Percentiles rank a stretch among this genome's conserved stretches.
phyloP scores from a whole-genome alignment of 1,140 invertebrate genomes.

The Leptinotarsa lineolata region DNA sequence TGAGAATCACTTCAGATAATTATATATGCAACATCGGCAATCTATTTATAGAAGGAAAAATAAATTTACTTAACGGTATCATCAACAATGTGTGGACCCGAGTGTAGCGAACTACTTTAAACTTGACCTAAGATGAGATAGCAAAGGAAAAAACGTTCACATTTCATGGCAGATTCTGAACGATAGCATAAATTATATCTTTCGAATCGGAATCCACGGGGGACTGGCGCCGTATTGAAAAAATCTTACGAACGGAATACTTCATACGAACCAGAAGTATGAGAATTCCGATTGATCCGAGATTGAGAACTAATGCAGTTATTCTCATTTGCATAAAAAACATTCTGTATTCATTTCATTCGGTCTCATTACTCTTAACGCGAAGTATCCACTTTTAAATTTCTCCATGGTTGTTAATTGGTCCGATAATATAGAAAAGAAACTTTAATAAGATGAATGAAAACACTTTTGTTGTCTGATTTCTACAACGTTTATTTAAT shows the following conservation, averaged over 20 bases:
- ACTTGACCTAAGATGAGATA: constrained; percentile 5
- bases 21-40: constrained; percentile 3
- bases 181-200: background rate
- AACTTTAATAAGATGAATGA: too few relatives aligned
- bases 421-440: too few relatives aligned
- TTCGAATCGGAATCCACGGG: constrained; percentile 1
- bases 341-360: too few relatives aligned
- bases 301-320: too few relatives aligned
- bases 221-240: background rate
- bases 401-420: too few relatives aligned
- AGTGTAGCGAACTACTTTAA: constrained; percentile 3
- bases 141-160: background rate
- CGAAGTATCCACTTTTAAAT: too few relatives aligned
- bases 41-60: constrained; percentile 1
- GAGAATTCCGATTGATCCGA: too few relatives aligned
- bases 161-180: background rate
- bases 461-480: too few relatives aligned
- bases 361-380: too few relatives aligned
- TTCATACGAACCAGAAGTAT: too few relatives aligned
- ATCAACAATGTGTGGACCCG: background rate
- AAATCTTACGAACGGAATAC: background rate
- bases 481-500: too few relatives aligned
- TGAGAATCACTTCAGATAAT: constrained; percentile 8
- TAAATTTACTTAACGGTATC: constrained; percentile 5
- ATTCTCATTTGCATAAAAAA: too few relatives aligned